Conservation (phyloP, 2,888 invertebrate genomes). For the Pseudococcus longispinus region DNA sequence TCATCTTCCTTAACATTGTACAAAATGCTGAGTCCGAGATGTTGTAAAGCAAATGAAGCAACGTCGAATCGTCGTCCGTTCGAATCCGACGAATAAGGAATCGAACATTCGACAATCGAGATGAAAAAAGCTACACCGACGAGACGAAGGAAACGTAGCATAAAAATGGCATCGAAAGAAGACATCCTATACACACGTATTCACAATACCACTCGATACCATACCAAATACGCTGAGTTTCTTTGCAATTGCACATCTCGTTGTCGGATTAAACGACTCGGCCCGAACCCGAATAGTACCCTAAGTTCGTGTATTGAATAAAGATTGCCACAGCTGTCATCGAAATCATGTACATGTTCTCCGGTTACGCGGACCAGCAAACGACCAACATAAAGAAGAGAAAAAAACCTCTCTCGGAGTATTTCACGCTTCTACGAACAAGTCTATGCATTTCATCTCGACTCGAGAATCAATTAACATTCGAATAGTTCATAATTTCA, state of each 20-base stretch:
- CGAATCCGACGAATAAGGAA: neutral
- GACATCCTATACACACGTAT: neutral
- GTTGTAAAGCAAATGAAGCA: neutral
- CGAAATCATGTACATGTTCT: slow-evolving; percentile 10
- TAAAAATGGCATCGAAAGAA: neutral
- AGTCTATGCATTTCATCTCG: neutral
- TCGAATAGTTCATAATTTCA: neutral
- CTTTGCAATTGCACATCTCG: slow-evolving; percentile 3
- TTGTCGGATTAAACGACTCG: neutral
- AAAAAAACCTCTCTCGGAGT: neutral
- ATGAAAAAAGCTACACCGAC: neutral
- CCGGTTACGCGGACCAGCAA: neutral
- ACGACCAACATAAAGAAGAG: neutral
- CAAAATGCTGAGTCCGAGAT: neutral
- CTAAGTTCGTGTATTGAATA: slow-evolving; percentile 11
- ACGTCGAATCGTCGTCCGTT: neutral
- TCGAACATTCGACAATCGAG: neutral
- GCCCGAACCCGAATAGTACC: neutral
- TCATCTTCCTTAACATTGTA: too few relatives aligned
- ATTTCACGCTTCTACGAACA: neutral
- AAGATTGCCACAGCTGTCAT: slow-evolving; percentile 6
- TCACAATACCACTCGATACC: neutral
- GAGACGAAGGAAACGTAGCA: neutral
- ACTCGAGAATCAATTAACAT: slow-evolving; percentile 5
- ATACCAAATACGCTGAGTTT: neutral